These are phyloP conservation scores for Notocelia uddmanniana DNA, from an alignment of 2,888 invertebrate species.

Conservation along the genomic window DNA sequence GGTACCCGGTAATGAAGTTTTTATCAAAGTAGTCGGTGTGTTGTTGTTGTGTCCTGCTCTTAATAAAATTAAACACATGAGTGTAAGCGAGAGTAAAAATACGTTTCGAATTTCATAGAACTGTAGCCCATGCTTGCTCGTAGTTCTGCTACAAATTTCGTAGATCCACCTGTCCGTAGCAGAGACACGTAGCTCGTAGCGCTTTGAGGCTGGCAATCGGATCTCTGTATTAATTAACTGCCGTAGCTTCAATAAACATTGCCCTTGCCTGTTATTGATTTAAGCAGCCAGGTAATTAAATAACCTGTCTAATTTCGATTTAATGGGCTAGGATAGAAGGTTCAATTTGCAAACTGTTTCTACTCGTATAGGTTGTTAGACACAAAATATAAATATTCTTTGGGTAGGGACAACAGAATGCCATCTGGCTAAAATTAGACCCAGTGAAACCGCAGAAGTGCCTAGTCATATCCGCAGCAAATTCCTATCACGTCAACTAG, in stretches of 20 bases:
- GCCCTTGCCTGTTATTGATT: background rate
- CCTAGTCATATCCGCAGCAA: too few species aligned
- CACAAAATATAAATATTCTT: too few species aligned
- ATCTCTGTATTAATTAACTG: slow-evolving; percentile 7
- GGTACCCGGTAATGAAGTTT: too few species aligned
- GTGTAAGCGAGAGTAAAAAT: background rate
- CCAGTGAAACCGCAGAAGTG: too few species aligned
- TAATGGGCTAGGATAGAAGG: background rate
- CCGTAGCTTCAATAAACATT: background rate
- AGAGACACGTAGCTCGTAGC: slow-evolving; percentile 26
- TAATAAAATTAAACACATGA: background rate
- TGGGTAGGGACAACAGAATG: too few species aligned
- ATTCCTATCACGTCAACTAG: too few species aligned
- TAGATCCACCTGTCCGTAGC: slow-evolving; percentile 36
- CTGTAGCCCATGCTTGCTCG: slow-evolving; percentile 6
- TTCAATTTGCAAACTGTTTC: background rate
- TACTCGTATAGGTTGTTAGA: background rate
- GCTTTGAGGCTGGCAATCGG: slow-evolving; percentile 15
- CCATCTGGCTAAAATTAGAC: too few species aligned
- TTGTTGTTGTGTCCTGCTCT: background rate
- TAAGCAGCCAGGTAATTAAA: background rate
- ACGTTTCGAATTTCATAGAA: background rate
- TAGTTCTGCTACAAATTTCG: slow-evolving; percentile 28
- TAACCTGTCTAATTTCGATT: background rate
- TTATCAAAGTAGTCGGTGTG: too few species aligned